Evolutionary conservation across 2,888 invertebrate species (phyloP).

Genomic region (Folsomia manolachei): DNA sequence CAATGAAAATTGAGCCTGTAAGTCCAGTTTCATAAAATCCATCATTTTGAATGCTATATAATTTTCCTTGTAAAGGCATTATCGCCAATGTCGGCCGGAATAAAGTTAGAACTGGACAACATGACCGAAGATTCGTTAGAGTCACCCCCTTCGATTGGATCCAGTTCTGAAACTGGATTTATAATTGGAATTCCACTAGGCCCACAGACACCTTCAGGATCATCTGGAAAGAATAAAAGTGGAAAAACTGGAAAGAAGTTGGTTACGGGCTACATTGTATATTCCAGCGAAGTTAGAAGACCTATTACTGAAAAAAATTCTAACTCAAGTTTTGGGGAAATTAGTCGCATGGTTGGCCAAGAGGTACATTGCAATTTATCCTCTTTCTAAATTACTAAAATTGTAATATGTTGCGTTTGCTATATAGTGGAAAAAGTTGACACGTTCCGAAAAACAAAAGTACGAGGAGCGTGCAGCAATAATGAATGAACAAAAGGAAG

Average conservation of each 20-base stretch:
- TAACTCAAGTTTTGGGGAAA: constrained; percentile 87
- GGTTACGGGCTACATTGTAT: constrained; percentile 95
- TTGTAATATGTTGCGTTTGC: constrained; percentile 12
- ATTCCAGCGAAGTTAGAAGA: constrained; percentile 93
- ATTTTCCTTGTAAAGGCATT: no score
- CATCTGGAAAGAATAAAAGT: constrained; percentile 53
- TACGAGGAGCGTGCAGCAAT: constrained; percentile 92
- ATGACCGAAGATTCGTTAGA: constrained; percentile 74
- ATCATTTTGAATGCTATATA: no score
- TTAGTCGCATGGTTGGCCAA: constrained; percentile 68
- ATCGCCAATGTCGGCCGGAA: constrained; percentile 50
- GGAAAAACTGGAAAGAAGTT: constrained; percentile 69
- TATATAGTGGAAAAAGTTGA: constrained; percentile 85
- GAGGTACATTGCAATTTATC: constrained; percentile 58
- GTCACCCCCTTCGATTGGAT: constrained; percentile 72
- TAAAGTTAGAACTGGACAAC: constrained; percentile 54
- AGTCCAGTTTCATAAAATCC: no score
- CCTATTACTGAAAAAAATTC: constrained; percentile 90
- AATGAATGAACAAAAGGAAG: constrained; percentile 76
- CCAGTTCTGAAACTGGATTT: constrained; percentile 25
- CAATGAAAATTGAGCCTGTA: constrained; percentile 36
- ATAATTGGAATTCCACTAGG: constrained; percentile 26
- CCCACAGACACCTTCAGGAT: constrained; percentile 22
- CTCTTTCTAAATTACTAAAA: background rate
- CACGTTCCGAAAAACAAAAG: constrained; percentile 79